Evolutionary conservation across 2,113 vertebrate genomes (phyloP).

Genomic region (Azemiops feae): DNA sequence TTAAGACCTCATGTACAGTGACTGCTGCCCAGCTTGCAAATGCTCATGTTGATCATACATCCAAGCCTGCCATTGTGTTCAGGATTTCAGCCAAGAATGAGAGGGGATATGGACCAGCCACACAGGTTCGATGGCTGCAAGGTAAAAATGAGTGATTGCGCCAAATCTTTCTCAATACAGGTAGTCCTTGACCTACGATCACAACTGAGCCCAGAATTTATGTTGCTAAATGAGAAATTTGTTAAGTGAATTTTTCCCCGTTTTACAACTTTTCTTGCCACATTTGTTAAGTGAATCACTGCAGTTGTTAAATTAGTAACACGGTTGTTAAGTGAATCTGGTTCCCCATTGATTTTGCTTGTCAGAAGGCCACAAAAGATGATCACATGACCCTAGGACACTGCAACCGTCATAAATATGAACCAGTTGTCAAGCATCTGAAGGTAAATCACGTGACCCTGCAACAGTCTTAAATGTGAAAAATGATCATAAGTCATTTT

Average conservation of each 20-base stretch:
- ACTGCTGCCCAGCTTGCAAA: constrained; percentile 85
- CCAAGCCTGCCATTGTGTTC: constrained; percentile 92
- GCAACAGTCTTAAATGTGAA: neutral
- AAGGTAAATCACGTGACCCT: too few species aligned
- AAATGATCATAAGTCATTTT: too few species aligned
- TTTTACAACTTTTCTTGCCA: neutral
- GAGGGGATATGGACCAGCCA: constrained; percentile 94
- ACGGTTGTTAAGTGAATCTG: neutral
- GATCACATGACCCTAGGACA: too few species aligned
- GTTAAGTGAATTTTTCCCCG: neutral
- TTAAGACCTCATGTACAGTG: constrained; percentile 87
- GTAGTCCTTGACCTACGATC: neutral
- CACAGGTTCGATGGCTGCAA: constrained; percentile 98
- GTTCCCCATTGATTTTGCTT: neutral
- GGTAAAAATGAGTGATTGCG: constrained; percentile 64
- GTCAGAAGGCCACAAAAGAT: neutral
- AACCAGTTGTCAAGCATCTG: too few species aligned
- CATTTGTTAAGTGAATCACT: neutral
- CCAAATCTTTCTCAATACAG: neutral
- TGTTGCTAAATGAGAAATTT: neutral
- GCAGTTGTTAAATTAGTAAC: neutral
- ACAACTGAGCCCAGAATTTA: neutral
- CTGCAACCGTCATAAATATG: too few species aligned
- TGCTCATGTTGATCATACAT: constrained; percentile 89
- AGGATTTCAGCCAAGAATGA: constrained; percentile 97